phyloP scores from a whole-genome alignment of 2,888 invertebrate species.

The Lepidochrysops patricia region DNA sequence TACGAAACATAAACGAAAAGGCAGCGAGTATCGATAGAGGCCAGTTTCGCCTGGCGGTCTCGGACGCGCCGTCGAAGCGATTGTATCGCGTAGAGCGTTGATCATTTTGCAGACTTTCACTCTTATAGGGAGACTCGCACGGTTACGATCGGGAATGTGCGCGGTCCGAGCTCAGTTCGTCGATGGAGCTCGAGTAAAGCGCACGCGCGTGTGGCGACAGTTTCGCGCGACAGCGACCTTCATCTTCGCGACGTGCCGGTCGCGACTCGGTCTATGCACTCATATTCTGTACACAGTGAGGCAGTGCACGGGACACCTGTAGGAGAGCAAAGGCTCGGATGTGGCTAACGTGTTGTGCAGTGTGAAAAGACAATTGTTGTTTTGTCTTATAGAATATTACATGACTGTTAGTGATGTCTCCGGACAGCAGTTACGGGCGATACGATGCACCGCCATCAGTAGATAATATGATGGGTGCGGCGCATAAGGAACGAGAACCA shows the following conservation, averaged over 20 bases:
- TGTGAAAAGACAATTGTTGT: constrained; percentile 45
- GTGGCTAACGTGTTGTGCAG: constrained; percentile 66
- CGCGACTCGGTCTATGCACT: constrained; percentile 53
- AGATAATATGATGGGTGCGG: constrained; percentile 62
- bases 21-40: constrained; percentile 65
- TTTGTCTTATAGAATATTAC: constrained; percentile 38
- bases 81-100: constrained; percentile 68
- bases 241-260: constrained; percentile 59
- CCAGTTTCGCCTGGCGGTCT: constrained; percentile 61
- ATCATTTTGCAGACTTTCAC: constrained; percentile 76
- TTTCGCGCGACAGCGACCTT: constrained; percentile 56
- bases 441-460: constrained; percentile 72
- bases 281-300: constrained; percentile 55
- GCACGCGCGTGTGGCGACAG: constrained; percentile 60
- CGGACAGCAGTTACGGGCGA: constrained; percentile 78
- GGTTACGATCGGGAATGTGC: constrained; percentile 58
- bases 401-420: constrained; percentile 77
- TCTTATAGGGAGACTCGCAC: constrained; percentile 66
- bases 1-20: constrained; percentile 67
- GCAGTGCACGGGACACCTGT: constrained; percentile 43
- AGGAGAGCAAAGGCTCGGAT: constrained; percentile 42
- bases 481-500: constrained; percentile 75
- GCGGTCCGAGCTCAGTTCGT: constrained; percentile 65
- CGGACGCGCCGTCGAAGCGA: constrained; percentile 52
- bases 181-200: constrained; percentile 73